These are phyloP conservation scores for Diadegma fenestrale DNA, from an alignment of 2,888 invertebrate genomes.

Conservation along the genomic window DNA sequence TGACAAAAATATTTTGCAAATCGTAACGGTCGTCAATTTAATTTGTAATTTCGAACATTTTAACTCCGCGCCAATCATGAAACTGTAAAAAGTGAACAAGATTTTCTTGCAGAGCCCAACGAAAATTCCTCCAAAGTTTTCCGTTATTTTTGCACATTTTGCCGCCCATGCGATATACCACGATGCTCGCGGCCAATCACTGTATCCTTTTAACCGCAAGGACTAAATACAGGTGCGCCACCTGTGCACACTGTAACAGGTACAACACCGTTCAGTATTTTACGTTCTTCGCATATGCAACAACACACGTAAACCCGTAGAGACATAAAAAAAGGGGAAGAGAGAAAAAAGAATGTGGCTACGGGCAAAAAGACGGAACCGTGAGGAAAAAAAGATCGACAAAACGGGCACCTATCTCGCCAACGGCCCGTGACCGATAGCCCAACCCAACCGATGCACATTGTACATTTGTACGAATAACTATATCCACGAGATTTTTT, in stretches of 20 bases:
- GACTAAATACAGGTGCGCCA: constrained; percentile 47
- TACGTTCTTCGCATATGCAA: constrained; percentile 20
- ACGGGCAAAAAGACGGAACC: constrained; percentile 42
- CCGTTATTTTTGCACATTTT: not conserved
- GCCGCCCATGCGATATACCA: not conserved
- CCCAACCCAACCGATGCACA: constrained; percentile 52
- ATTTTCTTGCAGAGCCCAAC: not conserved
- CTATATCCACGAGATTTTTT: not conserved
- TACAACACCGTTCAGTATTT: constrained; percentile 37
- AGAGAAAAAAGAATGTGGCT: constrained; percentile 42
- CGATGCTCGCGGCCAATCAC: constrained; percentile 38
- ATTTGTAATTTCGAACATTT: no score
- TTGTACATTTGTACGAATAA: not conserved
- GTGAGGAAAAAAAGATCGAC: constrained; percentile 52
- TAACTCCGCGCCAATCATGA: not conserved
- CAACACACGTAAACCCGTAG: constrained; percentile 42
- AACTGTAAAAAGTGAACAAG: not conserved
- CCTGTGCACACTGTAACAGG: constrained; percentile 57
- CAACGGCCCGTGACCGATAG: constrained; percentile 70
- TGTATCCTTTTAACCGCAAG: constrained; percentile 26
- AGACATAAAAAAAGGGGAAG: constrained; percentile 35
- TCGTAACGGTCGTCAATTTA: not conserved
- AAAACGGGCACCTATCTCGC: constrained; percentile 68
- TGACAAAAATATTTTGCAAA: not conserved
- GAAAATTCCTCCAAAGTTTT: not conserved